phyloP scores from a whole-genome alignment of 1,140 invertebrate genomes.

The Luehdorfia chinensis region DNA sequence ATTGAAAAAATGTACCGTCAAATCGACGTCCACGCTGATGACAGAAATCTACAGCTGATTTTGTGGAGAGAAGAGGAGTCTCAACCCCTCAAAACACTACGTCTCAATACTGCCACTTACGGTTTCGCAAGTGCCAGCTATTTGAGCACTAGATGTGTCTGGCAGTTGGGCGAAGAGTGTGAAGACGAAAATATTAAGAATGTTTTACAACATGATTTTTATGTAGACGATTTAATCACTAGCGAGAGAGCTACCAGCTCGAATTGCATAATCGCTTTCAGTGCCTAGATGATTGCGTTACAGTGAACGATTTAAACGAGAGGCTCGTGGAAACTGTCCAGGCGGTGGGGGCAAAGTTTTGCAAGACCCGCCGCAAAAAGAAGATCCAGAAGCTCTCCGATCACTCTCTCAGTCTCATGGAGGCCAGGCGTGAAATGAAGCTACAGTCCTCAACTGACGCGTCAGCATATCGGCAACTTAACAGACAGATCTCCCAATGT shows the following conservation, averaged over 20 bases:
- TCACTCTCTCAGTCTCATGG: conserved; percentile 21
- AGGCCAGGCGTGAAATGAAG: too few relatives aligned
- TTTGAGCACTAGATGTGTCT: conserved; percentile 35
- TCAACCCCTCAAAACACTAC: conserved; percentile 19
- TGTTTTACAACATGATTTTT: conserved; percentile 51
- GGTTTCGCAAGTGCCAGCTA: conserved; percentile 35
- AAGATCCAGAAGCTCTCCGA: too few relatives aligned
- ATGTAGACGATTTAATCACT: conserved; percentile 68
- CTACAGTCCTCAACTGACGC: too few relatives aligned
- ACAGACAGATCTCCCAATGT: too few relatives aligned
- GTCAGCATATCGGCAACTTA: too few relatives aligned
- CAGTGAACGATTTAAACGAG: too few relatives aligned
- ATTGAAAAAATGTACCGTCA: conserved; percentile 32
- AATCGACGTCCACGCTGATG: background rate
- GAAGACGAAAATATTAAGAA: conserved; percentile 23
- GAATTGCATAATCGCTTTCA: too few relatives aligned
- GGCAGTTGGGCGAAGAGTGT: conserved; percentile 30
- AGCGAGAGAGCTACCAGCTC: too few relatives aligned
- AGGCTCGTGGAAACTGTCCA: too few relatives aligned
- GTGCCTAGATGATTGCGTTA: too few relatives aligned
- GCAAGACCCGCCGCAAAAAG: too few relatives aligned
- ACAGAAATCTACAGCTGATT: conserved; percentile 34
- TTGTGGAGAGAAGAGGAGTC: conserved; percentile 32
- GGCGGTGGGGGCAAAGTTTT: too few relatives aligned
- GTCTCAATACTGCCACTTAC: conserved; percentile 30